Evolutionary conservation across 2,888 invertebrate species (phyloP).

Genomic region (Hyposoter dolosus): DNA sequence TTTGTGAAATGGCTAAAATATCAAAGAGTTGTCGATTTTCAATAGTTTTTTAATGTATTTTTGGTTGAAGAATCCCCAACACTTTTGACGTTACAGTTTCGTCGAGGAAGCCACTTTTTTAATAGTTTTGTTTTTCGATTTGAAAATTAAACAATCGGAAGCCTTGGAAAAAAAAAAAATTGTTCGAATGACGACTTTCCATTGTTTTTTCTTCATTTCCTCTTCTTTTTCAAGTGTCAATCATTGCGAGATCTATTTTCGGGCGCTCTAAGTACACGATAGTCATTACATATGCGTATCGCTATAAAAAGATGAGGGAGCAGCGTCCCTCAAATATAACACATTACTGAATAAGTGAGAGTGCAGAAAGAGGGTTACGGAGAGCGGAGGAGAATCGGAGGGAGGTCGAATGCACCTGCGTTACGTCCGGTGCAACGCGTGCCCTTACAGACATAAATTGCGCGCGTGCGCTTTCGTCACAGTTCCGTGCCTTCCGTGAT

Average conservation of each 20-base stretch:
- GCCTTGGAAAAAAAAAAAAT: not conserved
- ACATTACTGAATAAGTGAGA: slow-evolving; percentile 41
- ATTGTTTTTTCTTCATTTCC: not conserved
- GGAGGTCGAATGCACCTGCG: slow-evolving; percentile 75
- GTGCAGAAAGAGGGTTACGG: slow-evolving; percentile 54
- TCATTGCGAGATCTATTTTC: slow-evolving; percentile 31
- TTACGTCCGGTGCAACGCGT: slow-evolving; percentile 79
- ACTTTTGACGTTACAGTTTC: not conserved
- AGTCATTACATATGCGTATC: not conserved
- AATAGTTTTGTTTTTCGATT: not conserved
- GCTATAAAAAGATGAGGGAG: slow-evolving; percentile 34
- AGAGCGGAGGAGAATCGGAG: slow-evolving; percentile 47
- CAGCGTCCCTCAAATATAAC: slow-evolving; percentile 53
- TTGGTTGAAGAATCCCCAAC: not conserved
- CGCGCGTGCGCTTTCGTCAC: slow-evolving; percentile 74
- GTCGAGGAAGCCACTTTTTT: not conserved
- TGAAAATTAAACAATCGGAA: not conserved
- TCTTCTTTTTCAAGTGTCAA: slow-evolving; percentile 19
- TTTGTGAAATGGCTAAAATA: not conserved
- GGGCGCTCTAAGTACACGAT: not conserved
- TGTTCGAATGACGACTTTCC: not conserved
- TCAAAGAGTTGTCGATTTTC: not conserved
- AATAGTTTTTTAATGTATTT: not conserved
- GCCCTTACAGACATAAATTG: slow-evolving; percentile 78
- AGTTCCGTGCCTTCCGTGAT: slow-evolving; percentile 67